phyloP scores from a whole-genome alignment of 2,113 vertebrate species.

The Geococcyx californianus region DNA sequence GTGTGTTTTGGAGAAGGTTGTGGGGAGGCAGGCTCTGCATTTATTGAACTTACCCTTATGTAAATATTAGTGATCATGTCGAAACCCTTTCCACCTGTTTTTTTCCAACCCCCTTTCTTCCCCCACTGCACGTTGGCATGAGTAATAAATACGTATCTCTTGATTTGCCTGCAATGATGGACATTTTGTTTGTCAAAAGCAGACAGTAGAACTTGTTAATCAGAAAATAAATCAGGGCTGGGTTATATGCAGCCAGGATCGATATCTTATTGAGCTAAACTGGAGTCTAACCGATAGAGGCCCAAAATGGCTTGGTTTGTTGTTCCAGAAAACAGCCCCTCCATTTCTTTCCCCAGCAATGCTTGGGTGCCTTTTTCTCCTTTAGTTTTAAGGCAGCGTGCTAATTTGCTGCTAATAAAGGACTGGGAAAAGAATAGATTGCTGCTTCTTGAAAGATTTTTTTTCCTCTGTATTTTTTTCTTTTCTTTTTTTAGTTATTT shows the following conservation, averaged over 20 bases:
- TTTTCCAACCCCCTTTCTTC: background rate
- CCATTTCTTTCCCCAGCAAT: background rate
- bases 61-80: background rate
- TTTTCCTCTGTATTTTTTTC: background rate
- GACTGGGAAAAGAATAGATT: background rate
- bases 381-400: slow-evolving; percentile 23
- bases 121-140: background rate
- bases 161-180: slow-evolving; percentile 41
- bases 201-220: slow-evolving; percentile 75
- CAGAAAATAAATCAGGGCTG: slow-evolving; percentile 71
- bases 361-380: slow-evolving; percentile 20
- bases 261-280: slow-evolving; percentile 76
- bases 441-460: background rate
- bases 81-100: background rate
- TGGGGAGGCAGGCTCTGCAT: slow-evolving; percentile 49
- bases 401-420: background rate
- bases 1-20: slow-evolving; percentile 58
- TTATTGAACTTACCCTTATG: slow-evolving; percentile 24
- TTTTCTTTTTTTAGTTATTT: background rate
- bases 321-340: slow-evolving; percentile 33
- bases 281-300: slow-evolving; percentile 61
- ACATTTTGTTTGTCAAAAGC: slow-evolving; percentile 69
- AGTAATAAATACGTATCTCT: background rate
- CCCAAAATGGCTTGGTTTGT: slow-evolving; percentile 58
- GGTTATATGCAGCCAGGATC: slow-evolving; percentile 68